A percentile compares a stretch with the other conserved stretches of the same genome.
phyloP scores from a whole-genome alignment of 2,797 vertebrate genomes.

The Vireo griseus region DNA sequence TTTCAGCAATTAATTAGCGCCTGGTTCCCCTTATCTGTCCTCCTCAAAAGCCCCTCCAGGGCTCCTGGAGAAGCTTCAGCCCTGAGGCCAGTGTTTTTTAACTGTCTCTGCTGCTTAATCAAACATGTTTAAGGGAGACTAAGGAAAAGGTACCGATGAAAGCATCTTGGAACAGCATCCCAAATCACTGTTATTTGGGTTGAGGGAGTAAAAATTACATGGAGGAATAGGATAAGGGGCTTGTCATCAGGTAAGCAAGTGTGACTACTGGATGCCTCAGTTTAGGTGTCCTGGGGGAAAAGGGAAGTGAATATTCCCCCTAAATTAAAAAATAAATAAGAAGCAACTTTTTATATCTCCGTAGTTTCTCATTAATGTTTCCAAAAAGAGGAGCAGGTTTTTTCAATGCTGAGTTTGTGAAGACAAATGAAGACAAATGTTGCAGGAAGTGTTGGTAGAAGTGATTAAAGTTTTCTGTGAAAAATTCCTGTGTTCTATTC shows the following conservation, averaged over 20 bases:
- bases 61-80: neutral
- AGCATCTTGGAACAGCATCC: neutral
- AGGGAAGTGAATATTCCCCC: neutral
- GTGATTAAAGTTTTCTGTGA: neutral
- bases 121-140: neutral
- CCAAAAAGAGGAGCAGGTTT: neutral
- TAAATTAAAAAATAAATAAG: neutral
- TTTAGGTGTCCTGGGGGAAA: neutral
- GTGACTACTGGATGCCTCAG: neutral
- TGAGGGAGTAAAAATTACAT: neutral
- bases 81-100: neutral
- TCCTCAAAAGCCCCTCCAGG: neutral
- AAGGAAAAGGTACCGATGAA: neutral
- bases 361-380: neutral
- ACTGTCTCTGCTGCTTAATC: neutral
- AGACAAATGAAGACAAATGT: neutral
- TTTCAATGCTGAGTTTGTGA: neutral
- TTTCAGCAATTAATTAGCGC: neutral
- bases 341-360: neutral
- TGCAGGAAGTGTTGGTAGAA: neutral
- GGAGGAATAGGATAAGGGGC: neutral
- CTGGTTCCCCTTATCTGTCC: neutral
- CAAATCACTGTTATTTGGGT: neutral
- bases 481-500: neutral
- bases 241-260: neutral